Base-by-base conservation (phyloP, 2,797 vertebrate species). In the Etheostoma perlongum region DNA sequence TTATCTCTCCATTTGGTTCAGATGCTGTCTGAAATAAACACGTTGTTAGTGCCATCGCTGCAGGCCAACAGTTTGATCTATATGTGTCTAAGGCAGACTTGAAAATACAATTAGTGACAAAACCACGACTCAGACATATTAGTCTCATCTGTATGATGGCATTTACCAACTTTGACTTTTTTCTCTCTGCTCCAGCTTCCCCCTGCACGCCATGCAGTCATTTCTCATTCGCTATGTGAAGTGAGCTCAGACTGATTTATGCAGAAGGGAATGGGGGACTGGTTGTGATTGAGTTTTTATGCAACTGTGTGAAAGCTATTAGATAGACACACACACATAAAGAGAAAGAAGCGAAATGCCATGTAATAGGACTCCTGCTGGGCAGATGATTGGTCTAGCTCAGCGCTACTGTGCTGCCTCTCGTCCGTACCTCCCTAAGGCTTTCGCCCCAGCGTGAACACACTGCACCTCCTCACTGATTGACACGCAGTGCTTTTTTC, bases 301-400 rank as follows among this genome's bases (percentile, higher is more conserved):
- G 73, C 76, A 58, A 48, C 62, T 74, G 64, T 71, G 59, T 76
- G 72, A 76, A 81, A 70, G 69, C 72, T 66, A 66, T 74, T 76
- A 51, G 42, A 71, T 0, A 54, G 3, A 82, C 63, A 60, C 52
- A 62, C 42, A 51, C 57, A 51, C 67, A 47, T 30, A 62, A n/a
- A 68, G 54, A 78, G 52, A 74, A 72, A 40, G 66, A 73, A 53
- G 51, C 27, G 21, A 87, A 78, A 27, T 70, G 75, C 81, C 72
- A 51, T 78, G 82, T 84, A 82, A 81, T 79, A 33, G 74, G 66
- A 54, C 55, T 78, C 83, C 83, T 76, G 77, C 85, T 83, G 79
- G 2, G 68, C 44, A 36, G 76, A 67, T 85, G 81, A 84, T 85
- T 89, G 86, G 83, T 69, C 49, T 2, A 59, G 73, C 82, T 85